Percentiles rank a stretch among this genome's conserved stretches.
Conservation (phyloP, 2,113 vertebrate species). For the Scomber japonicus region DNA sequence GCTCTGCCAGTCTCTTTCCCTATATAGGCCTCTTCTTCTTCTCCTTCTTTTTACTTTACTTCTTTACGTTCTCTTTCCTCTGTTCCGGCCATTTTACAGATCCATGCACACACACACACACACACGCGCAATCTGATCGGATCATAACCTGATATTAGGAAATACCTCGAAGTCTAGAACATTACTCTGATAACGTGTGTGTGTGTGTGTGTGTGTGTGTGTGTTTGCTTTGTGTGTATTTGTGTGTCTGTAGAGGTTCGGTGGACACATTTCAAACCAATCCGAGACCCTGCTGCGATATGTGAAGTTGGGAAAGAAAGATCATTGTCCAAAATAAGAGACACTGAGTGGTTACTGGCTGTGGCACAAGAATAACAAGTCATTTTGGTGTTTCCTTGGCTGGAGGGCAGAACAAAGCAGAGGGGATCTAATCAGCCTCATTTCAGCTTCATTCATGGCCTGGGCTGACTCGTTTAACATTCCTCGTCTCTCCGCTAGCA, state of each 20-base stretch:
- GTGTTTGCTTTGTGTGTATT: background rate
- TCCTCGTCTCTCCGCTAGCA: slow-evolving; percentile 53
- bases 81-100: slow-evolving; percentile 14
- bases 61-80: slow-evolving; percentile 5
- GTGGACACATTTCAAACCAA: background rate
- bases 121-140: slow-evolving; percentile 41
- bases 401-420: slow-evolving; percentile 66
- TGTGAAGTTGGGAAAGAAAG: slow-evolving; percentile 20
- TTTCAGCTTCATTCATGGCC: slow-evolving; percentile 75
- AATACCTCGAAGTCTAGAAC: slow-evolving; percentile 70
- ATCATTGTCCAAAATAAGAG: slow-evolving; percentile 49
- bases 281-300: slow-evolving; percentile 22
- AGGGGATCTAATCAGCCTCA: slow-evolving; percentile 72
- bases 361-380: slow-evolving; percentile 78
- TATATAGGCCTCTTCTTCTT: slow-evolving; percentile 54
- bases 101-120: background rate
- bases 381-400: slow-evolving; percentile 81
- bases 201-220: background rate
- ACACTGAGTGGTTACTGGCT: slow-evolving; percentile 69
- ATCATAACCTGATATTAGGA: slow-evolving; percentile 73
- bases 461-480: slow-evolving; percentile 56
- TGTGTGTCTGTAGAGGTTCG: background rate
- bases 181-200: slow-evolving; percentile 63
- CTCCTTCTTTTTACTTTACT: slow-evolving; percentile 6
- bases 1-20: slow-evolving; percentile 55